phyloP scores from a whole-genome alignment of 2,888 invertebrate genomes.

The Drosophila kuntzei region DNA sequence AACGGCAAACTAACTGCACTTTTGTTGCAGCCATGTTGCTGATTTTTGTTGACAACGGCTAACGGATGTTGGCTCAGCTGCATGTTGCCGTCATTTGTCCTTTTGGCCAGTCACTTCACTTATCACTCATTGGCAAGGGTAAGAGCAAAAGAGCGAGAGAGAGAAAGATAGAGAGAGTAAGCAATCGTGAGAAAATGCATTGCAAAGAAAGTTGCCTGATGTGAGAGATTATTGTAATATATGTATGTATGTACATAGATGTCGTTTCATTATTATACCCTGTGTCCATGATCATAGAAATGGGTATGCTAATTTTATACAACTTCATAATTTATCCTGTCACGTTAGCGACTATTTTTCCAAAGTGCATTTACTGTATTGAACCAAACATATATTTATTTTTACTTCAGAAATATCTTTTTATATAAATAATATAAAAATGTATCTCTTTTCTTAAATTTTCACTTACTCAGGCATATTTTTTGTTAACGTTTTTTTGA shows the following conservation, averaged over 20 bases:
- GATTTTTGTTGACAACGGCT: slow-evolving; percentile 61
- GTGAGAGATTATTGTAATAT: slow-evolving; percentile 32
- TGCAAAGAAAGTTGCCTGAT: slow-evolving; percentile 40
- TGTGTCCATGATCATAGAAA: not conserved
- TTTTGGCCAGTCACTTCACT: slow-evolving; percentile 45
- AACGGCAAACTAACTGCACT: slow-evolving; percentile 65
- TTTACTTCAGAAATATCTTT: too few species aligned
- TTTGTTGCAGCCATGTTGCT: slow-evolving; percentile 54
- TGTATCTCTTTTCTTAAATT: too few species aligned
- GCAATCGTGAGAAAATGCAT: slow-evolving; percentile 68
- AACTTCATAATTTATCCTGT: too few species aligned
- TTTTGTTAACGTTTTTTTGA: too few species aligned
- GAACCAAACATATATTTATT: too few species aligned
- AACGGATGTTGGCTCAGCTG: slow-evolving; percentile 77
- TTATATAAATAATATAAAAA: too few species aligned
- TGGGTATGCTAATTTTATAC: not conserved
- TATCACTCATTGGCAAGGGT: slow-evolving; percentile 18
- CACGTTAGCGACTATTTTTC: too few species aligned
- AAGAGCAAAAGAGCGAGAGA: not conserved
- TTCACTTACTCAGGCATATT: too few species aligned
- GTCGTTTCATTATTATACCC: slow-evolving; percentile 2
- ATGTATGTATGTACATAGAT: too few species aligned
- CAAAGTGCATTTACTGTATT: too few species aligned
- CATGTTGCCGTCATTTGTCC: slow-evolving; percentile 67
- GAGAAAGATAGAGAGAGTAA: slow-evolving; percentile 18